Base-by-base conservation (phyloP, 2,888 invertebrate species). In the Phortica okadai region DNA sequence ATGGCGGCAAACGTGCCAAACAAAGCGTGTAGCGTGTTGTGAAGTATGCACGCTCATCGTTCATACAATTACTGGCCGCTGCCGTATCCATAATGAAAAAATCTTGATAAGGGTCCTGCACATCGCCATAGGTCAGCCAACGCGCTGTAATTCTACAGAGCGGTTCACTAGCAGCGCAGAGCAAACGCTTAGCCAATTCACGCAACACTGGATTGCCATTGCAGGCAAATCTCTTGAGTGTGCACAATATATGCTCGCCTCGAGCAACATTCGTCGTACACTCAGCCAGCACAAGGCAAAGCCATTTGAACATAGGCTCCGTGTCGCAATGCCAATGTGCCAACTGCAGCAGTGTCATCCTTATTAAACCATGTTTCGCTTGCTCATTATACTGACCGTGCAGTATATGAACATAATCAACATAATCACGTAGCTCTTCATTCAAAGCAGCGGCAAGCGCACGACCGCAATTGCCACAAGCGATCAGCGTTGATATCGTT, bases 101-200 rank as follows among this genome's bases (percentile, higher is more conserved):
- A 6, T 79, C 50, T 0, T 45, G 10, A 0, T 0, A 10, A 14
- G 11, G n/a, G 4, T 25, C 25, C 0, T 69, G 56, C 6, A 86
- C 33, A 8, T 77, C 41, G 0, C 80, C 84, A 3, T 2, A 5
- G 11, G 56, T 3, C n/a, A 84, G 21, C 84, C 84, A 84, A 64
- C 0, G 6, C 33, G 6, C 14, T 8, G 14, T 81, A 64, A 6
- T 50, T 7, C 2, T 1, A n/a, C 14, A 80, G 7, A 84, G 6
- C 1, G 77, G 77, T 11, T 75, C 56, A 1, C 69, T 77, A 4
- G 74, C 79, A 2, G 64, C 14, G 0, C 45, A 16, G 1, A 84
- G 33, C 82, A 79, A 86, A 2, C 10, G 8, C 8, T 76, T 50
- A 2, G 85, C 2, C 54, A 80, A 16, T 0, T 10, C 6, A 6